These are phyloP conservation scores for Aurelia coerulea DNA, from an alignment of 30 jellyfish, hydroid and myxozoan species.

Conservation along the genomic window DNA sequence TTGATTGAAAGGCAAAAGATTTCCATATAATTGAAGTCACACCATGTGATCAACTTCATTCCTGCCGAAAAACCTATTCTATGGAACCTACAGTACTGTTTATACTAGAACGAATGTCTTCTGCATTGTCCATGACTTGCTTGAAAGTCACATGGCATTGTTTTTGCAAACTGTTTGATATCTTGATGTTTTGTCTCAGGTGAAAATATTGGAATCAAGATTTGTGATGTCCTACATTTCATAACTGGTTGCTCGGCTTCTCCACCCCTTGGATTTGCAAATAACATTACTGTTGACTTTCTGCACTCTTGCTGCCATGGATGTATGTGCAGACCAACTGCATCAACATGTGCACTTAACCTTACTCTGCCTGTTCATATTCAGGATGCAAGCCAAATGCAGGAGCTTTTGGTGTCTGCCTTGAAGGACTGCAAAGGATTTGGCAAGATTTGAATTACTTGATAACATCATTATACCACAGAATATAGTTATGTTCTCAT, in stretches of 20 bases:
- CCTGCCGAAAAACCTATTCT: too few species aligned
- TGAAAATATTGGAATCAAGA: not conserved
- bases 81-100: too few species aligned
- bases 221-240: not conserved
- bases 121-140: too few species aligned
- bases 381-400: not conserved
- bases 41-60: too few species aligned
- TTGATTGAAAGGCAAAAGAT: too few species aligned
- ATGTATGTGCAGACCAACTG: slow-evolving; percentile 22
- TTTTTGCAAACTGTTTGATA: not conserved
- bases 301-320: not conserved
- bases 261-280: slow-evolving; percentile 19
- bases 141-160: too few species aligned
- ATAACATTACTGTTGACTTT: not conserved
- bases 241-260: not conserved
- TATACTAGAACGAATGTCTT: too few species aligned
- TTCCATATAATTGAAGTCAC: too few species aligned
- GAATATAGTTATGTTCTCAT: too few species aligned
- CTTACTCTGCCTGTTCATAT: slow-evolving; percentile 18
- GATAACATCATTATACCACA: too few species aligned
- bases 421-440: slow-evolving; percentile 26
- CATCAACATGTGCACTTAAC: slow-evolving; percentile 2
- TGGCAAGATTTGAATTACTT: slow-evolving; percentile 5
- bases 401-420: slow-evolving; percentile 6
- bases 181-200: not conserved